These are phyloP conservation scores for Argynnis bischoffii DNA, from an alignment of 2,888 invertebrate genomes.

Conservation along the genomic window DNA sequence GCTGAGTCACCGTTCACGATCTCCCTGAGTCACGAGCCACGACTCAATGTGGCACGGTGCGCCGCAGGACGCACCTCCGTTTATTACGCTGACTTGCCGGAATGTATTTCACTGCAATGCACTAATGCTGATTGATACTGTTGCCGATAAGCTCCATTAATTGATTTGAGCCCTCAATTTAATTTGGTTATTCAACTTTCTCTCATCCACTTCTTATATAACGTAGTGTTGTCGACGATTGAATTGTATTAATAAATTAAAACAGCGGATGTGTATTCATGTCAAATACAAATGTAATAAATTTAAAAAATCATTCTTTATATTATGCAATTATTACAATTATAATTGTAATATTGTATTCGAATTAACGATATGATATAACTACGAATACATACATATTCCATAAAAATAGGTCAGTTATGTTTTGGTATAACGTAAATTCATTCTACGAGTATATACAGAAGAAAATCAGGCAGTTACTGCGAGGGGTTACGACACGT, in stretches of 20 bases:
- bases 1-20: constrained; percentile 66
- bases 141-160: constrained; percentile 52
- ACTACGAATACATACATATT: too few species aligned
- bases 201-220: constrained; percentile 19
- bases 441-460: too few species aligned
- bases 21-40: constrained; percentile 74
- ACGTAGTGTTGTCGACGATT: constrained; percentile 13
- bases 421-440: too few species aligned
- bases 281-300: background rate
- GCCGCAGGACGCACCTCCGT: constrained; percentile 46
- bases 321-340: too few species aligned
- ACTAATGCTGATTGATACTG: constrained; percentile 69
- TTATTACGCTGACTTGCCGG: constrained; percentile 66
- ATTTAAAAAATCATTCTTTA: too few species aligned
- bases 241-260: constrained; percentile 5
- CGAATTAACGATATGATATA: too few species aligned
- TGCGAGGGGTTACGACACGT: constrained; percentile 53
- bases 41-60: constrained; percentile 53
- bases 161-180: constrained; percentile 37
- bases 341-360: too few species aligned
- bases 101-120: constrained; percentile 57
- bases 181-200: constrained; percentile 39
- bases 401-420: too few species aligned
- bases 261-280: background rate
- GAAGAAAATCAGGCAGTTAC: constrained; percentile 52